Evolutionary conservation across 2,797 vertebrate species (phyloP).

Genomic region (Champsocephalus esox): DNA sequence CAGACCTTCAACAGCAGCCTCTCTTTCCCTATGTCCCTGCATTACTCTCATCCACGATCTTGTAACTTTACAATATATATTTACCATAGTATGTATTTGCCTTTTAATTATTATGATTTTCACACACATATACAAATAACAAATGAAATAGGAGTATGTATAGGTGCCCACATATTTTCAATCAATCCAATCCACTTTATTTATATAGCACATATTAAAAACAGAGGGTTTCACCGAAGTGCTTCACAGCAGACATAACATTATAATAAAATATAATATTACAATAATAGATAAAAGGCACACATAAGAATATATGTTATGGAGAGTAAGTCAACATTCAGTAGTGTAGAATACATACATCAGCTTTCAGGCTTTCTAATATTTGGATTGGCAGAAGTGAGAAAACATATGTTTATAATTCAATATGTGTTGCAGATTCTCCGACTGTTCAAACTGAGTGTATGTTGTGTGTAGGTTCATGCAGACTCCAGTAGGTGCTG

Average conservation of each 20-base stretch:
- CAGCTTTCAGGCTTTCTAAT: background rate
- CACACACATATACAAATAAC: slow-evolving; percentile 2
- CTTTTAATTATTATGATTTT: background rate
- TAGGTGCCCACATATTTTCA: background rate
- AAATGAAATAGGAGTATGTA: slow-evolving; percentile 3
- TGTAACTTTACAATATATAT: too few species aligned
- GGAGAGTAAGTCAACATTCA: background rate
- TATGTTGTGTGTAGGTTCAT: slow-evolving; percentile 31
- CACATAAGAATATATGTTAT: too few species aligned
- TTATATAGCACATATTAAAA: too few species aligned
- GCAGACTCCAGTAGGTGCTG: slow-evolving; percentile 79
- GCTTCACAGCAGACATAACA: too few species aligned
- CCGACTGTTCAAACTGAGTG: background rate
- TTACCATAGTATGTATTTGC: too few species aligned
- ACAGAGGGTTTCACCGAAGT: too few species aligned
- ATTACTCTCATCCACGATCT: background rate
- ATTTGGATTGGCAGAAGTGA: slow-evolving; percentile 2
- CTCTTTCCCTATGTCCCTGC: background rate
- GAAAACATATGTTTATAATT: slow-evolving; percentile 5
- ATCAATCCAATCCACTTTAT: too few species aligned
- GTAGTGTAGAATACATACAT: background rate
- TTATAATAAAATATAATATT: too few species aligned
- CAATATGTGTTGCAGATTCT: slow-evolving; percentile 2
- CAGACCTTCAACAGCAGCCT: background rate
- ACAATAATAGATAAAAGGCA: too few species aligned